Evolutionary conservation across 2,888 invertebrate species (phyloP).

Genomic region (Seladonia tumulorum): DNA sequence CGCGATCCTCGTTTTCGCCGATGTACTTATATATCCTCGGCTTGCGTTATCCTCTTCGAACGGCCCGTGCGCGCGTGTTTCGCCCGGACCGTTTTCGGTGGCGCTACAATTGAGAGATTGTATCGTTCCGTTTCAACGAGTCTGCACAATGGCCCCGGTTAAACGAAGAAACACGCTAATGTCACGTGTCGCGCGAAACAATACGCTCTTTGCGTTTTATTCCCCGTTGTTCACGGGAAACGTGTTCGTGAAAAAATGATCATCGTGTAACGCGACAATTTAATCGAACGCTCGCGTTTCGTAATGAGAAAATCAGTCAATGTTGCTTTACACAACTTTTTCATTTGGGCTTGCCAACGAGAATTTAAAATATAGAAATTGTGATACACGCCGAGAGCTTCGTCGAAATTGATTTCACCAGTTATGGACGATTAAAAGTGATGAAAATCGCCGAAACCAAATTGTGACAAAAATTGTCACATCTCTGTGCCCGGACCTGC

Average conservation of each 20-base stretch:
- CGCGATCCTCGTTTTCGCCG: background rate
- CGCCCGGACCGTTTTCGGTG: background rate
- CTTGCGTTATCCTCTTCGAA: conserved; percentile 19
- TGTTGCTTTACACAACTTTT: no score
- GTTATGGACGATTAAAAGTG: no score
- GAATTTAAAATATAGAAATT: no score
- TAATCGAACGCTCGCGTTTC: no score
- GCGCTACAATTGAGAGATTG: background rate
- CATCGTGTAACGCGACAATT: background rate
- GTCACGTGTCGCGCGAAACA: background rate
- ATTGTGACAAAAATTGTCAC: no score
- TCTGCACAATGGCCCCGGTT: background rate
- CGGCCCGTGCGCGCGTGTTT: background rate
- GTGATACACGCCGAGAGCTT: no score
- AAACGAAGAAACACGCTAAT: background rate
- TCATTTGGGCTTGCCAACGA: no score
- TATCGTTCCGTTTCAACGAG: background rate
- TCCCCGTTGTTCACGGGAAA: background rate
- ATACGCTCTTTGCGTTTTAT: background rate
- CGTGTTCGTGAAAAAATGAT: background rate
- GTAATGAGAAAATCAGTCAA: no score
- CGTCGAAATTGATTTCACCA: no score
- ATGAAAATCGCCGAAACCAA: no score
- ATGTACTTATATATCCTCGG: conserved; percentile 9
- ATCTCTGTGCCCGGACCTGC: no score